Percentiles rank a stretch among this genome's conserved stretches.
Evolutionary conservation across 2,113 vertebrate species (phyloP).

Genomic region (Corythaixoides concolor): DNA sequence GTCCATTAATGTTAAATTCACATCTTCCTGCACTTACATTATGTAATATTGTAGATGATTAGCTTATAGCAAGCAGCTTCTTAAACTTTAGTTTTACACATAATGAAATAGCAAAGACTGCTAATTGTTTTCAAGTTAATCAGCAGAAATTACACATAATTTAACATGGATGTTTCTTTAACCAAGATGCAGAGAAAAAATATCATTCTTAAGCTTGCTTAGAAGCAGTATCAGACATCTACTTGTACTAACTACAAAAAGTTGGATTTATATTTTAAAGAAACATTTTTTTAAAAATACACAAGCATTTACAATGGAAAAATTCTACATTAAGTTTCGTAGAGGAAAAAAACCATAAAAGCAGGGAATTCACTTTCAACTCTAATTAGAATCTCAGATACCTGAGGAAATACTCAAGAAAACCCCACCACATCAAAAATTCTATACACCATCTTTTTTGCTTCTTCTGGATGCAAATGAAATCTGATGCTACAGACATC

Average conservation of each 20-base stretch:
- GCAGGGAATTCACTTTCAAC: not conserved
- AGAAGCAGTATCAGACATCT: not conserved
- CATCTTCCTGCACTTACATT: not conserved
- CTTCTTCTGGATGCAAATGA: not conserved
- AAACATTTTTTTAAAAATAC: not conserved
- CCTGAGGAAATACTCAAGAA: not conserved
- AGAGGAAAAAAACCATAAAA: not conserved
- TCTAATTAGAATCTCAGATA: not conserved
- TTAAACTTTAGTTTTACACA: not conserved
- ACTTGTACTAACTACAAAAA: not conserved
- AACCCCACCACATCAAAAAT: not conserved
- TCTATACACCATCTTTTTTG: not conserved
- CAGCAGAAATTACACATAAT: not conserved
- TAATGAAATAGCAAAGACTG: not conserved
- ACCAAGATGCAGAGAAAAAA: not conserved
- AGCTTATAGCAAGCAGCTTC: not conserved
- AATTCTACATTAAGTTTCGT: not conserved
- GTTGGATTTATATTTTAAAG: not conserved
- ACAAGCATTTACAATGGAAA: not conserved
- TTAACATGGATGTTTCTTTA: not conserved
- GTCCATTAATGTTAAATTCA: not conserved
- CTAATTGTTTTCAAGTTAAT: not conserved
- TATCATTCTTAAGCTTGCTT: not conserved
- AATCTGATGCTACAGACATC: not conserved
- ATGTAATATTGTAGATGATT: not conserved